These are phyloP conservation scores for Drosophila virilis DNA, from an alignment of 1,140 invertebrate genomes.

Conservation along the genomic window DNA sequence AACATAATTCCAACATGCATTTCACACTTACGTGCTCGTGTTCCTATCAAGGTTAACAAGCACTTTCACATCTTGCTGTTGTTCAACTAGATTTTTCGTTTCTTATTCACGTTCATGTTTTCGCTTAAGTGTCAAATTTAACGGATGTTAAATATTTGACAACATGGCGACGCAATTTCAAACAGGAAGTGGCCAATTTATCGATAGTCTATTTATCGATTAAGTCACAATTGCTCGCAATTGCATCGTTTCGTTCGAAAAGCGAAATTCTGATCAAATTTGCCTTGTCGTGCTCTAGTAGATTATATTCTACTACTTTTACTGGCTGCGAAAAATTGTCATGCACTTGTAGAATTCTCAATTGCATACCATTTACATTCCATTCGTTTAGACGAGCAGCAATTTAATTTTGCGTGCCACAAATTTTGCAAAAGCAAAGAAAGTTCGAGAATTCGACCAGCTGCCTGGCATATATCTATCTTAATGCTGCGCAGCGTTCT, in stretches of 20 bases:
- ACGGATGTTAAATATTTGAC: too few relatives aligned
- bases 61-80: neutral
- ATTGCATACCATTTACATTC: conserved; percentile 13
- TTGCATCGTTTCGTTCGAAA: too few relatives aligned
- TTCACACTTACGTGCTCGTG: neutral
- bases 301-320: neutral
- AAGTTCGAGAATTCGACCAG: conserved; percentile 1
- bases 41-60: conserved; percentile 12
- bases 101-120: neutral
- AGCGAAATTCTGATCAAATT: too few relatives aligned
- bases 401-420: conserved; percentile 1
- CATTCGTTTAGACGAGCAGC: neutral
- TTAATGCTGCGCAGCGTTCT: too few relatives aligned
- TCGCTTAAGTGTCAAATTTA: too few relatives aligned
- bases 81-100: neutral
- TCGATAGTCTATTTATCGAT: too few relatives aligned
- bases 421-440: neutral
- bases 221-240: too few relatives aligned
- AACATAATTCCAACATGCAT: neutral
- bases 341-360: neutral
- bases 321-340: neutral
- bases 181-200: too few relatives aligned
- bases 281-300: too few relatives aligned
- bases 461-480: neutral
- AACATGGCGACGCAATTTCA: too few relatives aligned